Conservation (phyloP, 2,888 invertebrate species). For the Allacma fusca region DNA sequence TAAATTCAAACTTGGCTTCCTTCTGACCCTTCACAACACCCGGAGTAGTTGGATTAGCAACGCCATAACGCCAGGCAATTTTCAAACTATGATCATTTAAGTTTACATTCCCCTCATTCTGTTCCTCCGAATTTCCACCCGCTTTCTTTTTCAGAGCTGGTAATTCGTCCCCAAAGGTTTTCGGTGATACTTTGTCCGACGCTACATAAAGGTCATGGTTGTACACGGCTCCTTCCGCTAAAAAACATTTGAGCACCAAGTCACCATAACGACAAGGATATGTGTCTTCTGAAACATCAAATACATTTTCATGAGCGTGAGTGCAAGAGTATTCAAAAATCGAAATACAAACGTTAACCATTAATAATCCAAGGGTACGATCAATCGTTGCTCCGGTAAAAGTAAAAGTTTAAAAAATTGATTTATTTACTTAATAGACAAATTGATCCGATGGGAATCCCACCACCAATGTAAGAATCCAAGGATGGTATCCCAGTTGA, state of each 20-base stretch:
- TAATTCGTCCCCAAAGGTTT: constrained; percentile 46
- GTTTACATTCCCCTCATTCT: not conserved
- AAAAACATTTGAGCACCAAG: constrained; percentile 55
- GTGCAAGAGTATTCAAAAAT: too few relatives aligned
- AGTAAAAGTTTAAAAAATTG: too few relatives aligned
- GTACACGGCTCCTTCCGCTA: constrained; percentile 55
- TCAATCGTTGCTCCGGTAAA: too few relatives aligned
- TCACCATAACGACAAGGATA: constrained; percentile 54
- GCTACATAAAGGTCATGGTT: constrained; percentile 53
- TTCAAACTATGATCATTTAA: constrained; percentile 44
- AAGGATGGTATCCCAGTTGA: constrained; percentile 56
- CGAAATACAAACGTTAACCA: too few relatives aligned
- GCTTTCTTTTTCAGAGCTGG: constrained; percentile 47
- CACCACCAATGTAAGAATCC: constrained; percentile 56
- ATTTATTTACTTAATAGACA: constrained; percentile 53
- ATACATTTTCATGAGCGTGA: too few relatives aligned
- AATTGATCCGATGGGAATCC: constrained; percentile 55
- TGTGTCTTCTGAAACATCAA: too few relatives aligned
- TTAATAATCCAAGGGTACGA: too few relatives aligned
- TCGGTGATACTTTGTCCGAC: constrained; percentile 40
- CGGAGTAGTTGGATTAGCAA: not conserved
- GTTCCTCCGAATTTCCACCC: not conserved
- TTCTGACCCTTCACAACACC: constrained; percentile 42
- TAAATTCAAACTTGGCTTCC: constrained; percentile 56
- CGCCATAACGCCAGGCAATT: constrained; percentile 59